Evolutionary conservation across 2,888 invertebrate genomes (phyloP).

Genomic region (Ptilodon capucinus): DNA sequence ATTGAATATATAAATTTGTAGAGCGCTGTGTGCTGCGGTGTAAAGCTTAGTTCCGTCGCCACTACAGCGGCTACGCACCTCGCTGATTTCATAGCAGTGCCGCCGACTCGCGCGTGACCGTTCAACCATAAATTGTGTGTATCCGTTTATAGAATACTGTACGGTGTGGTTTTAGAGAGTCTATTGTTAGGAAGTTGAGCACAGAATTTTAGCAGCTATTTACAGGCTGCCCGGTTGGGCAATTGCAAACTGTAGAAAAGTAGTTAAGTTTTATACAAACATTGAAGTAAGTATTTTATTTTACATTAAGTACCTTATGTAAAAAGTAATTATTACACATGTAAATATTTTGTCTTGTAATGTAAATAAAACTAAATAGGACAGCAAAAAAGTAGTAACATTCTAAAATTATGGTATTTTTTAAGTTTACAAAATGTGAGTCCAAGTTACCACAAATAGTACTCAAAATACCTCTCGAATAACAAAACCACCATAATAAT

Average conservation of each 20-base stretch:
- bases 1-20: no score
- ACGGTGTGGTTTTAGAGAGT: conserved; percentile 5
- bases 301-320: no score
- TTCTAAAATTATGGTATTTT: no score
- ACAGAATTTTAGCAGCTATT: background rate
- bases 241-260: background rate
- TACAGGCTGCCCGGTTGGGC: no score
- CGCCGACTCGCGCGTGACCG: conserved; percentile 46
- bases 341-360: no score
- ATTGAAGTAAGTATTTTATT: no score
- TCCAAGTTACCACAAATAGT: no score
- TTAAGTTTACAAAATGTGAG: background rate
- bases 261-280: no score
- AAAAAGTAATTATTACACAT: no score
- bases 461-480: background rate
- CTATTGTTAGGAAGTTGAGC: background rate
- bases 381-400: no score
- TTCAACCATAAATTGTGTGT: conserved; percentile 32
- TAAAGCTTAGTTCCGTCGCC: conserved; percentile 48
- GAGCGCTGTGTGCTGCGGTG: conserved; percentile 29
- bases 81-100: conserved; percentile 50
- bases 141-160: conserved; percentile 24
- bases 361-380: no score
- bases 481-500: background rate
- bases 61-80: conserved; percentile 30